Evolutionary conservation across 2,113 vertebrate genomes (phyloP).

Genomic region (Aramus guarauna): DNA sequence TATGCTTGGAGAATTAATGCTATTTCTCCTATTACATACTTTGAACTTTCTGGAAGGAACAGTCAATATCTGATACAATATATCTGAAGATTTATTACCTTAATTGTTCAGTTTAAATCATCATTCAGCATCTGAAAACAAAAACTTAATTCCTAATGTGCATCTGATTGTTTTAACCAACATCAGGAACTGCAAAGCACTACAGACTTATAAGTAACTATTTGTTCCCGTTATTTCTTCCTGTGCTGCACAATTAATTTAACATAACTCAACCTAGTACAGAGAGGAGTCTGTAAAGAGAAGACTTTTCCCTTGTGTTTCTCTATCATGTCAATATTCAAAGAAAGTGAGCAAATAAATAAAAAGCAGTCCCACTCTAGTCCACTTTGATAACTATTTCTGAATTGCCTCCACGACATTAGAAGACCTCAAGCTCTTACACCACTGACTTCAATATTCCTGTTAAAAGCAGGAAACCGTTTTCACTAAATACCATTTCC

Average conservation of each 20-base stretch:
- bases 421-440: not conserved
- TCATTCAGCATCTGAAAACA: not conserved
- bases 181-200: not conserved
- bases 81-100: not conserved
- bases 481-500: not conserved
- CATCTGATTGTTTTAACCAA: not conserved
- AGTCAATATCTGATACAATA: not conserved
- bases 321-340: not conserved
- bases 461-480: not conserved
- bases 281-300: not conserved
- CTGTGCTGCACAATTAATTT: not conserved
- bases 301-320: not conserved
- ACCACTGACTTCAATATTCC: not conserved
- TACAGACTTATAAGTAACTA: not conserved
- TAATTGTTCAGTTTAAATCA: constrained; percentile 12
- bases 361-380: not conserved
- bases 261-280: not conserved
- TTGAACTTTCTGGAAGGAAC: not conserved
- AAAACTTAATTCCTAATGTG: not conserved
- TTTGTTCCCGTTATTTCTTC: not conserved
- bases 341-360: not conserved
- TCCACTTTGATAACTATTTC: not conserved
- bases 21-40: not conserved
- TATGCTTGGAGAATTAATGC: not conserved
- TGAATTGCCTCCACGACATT: not conserved